Evolutionary conservation across 2,113 vertebrate genomes (phyloP).

Genomic region (Cyprinodon brontotheroides): DNA sequence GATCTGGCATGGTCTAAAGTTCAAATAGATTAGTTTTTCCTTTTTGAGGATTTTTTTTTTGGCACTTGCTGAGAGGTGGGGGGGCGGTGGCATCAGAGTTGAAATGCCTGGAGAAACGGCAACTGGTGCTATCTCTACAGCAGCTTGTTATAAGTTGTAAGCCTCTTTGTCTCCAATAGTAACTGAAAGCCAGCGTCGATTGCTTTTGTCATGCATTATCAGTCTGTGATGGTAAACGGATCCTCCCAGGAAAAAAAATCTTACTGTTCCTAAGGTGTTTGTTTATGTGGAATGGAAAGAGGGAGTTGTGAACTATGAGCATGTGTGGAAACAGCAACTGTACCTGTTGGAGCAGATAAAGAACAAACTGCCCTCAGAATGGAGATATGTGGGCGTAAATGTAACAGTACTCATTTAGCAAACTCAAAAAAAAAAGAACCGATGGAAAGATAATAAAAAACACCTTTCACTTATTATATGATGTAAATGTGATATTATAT

Average conservation of each 20-base stretch:
- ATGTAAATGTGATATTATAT: too few species aligned
- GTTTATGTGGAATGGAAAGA: neutral
- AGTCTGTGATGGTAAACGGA: neutral
- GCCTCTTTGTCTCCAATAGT: neutral
- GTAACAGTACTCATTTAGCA: constrained; percentile 10
- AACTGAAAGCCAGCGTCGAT: neutral
- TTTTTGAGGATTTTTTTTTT: constrained; percentile 22
- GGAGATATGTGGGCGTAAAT: constrained; percentile 45
- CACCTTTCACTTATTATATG: neutral
- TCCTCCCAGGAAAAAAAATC: neutral
- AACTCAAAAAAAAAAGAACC: constrained; percentile 14
- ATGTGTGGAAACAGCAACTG: constrained; percentile 26
- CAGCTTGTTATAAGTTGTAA: neutral
- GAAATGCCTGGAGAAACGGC: neutral
- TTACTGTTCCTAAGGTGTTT: neutral
- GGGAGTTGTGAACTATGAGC: constrained; percentile 6
- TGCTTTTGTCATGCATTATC: neutral
- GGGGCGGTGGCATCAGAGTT: constrained; percentile 12
- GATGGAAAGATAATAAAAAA: constrained; percentile 2
- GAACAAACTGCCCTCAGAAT: constrained; percentile 49
- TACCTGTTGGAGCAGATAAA: constrained; percentile 52
- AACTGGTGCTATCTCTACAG: neutral
- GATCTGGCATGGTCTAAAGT: constrained; percentile 5
- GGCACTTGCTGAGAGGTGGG: constrained; percentile 17
- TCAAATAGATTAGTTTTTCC: constrained; percentile 34